Evolutionary conservation across 1,140 invertebrate genomes (phyloP), one percentile per base, ranked within the genome.

Genomic region (Lepidotrigona ventralis): DNA sequence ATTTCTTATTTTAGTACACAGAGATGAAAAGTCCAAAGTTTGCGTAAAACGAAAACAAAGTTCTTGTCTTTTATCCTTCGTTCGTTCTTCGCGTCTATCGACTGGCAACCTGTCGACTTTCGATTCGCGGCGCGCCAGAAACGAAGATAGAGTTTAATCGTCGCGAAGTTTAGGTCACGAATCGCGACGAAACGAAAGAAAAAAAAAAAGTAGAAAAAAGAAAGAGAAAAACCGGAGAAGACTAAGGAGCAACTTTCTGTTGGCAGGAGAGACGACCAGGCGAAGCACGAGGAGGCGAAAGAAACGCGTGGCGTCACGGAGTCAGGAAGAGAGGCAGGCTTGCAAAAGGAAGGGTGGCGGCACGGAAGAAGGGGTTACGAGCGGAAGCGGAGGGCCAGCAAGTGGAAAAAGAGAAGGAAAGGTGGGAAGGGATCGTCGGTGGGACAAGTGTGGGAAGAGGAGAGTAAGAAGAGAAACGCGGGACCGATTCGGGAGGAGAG

Each of bases 331-430:
- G 29, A 6, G 17, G 46, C 21, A 12, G 17, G 9, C 19, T 51
- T 70, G 14, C 15, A 26, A 56, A 26, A 69, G 58, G 79, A 53
- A 64, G 71, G 53, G 39, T 71, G 83, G 64, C 51, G 56, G 53
- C 63, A 60, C 60, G 46, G 39, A 54, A 17, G 39, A 54, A 17
- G 53, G 56, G 56, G 63, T 1, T 39, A 72, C 8, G 56, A 64
- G 58, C 1, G 23, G 23, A 60, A 81, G 56, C 54, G 39, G 14
- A 19, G 79, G 58, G 66, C 21, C 1, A 82, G 79, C 64, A 82
- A 77, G 68, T 71, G 79, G 79, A 85, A 85, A 53, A 82, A 29
- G 39, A 56, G 83, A 33, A 85, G 83, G 66, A 78, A 76, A 76
- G 73, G 14, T 12, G 51, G n/a, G 2, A 64, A 64, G 9, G 69